Evolutionary conservation across 2,113 vertebrate genomes (phyloP), one percentile per base, ranked within the genome.

Genomic region (Heterochromis multidens): DNA sequence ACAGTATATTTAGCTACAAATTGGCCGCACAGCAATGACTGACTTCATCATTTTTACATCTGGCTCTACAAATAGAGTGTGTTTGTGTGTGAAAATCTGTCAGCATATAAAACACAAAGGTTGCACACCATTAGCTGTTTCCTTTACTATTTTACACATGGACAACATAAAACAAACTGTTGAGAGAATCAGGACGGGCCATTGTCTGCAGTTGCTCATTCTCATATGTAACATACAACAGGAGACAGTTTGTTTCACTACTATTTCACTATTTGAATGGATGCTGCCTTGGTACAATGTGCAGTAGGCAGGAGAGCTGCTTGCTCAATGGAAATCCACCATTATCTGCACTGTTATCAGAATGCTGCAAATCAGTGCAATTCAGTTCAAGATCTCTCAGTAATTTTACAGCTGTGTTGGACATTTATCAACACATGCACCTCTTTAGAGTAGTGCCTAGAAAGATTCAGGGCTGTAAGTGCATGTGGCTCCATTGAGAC

Each of bases 41-140:
- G 81, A 88, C 77, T 91, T 82, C 89, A 89, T 79, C 72, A 49
- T 88, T 90, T 91, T 90, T 90, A 93, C 93, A 91, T 91, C 92
- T 93, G 91, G 89, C 77, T 88, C 37, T 58, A 52, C 46, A 84
- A 87, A 89, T 25, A 11, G 11, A 33, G 23, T 61, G 23, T 83
- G 16, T 62, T 25, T 58, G 70, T 84, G 58, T 56, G 62, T 3
- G 77, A 54, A 46, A 60, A 72, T 86, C 6, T 62, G 57, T 86
- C 70, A 54, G 54, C 52, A 43, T 25, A 3, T 62, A 40, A 27
- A 76, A 80, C 8, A 57, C 23, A 62, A 85, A 86, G 29, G 46
- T 84, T 63, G 56, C 43, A 61, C 70, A 40, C 52, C 21, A 27
- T 67, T 9, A 14, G 12, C 8, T n/a, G 46, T 77, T 83, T 85